A percentile compares a stretch with the other conserved stretches of the same genome.
These are phyloP conservation scores for Tipula helvola DNA, from an alignment of 2,888 invertebrate genomes.

Conservation along the genomic window DNA sequence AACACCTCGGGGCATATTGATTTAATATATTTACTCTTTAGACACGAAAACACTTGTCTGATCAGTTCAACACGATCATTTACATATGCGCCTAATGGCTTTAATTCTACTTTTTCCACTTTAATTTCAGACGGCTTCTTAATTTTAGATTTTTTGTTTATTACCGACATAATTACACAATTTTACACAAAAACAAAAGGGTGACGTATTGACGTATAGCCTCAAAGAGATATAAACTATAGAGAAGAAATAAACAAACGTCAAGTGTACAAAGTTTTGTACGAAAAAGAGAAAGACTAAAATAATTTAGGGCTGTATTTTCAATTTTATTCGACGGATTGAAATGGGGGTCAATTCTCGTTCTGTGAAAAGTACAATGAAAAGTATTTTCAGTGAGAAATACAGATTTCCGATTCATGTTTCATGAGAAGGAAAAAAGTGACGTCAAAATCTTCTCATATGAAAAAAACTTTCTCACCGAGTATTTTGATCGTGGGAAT, in stretches of 20 bases:
- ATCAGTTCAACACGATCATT: constrained; percentile 47
- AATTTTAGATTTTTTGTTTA: constrained; percentile 21
- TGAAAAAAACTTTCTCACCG: too few species aligned
- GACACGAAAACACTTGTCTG: constrained; percentile 44
- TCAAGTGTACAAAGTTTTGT: too few species aligned
- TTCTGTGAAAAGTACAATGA: too few species aligned
- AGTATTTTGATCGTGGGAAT: too few species aligned
- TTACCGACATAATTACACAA: not conserved
- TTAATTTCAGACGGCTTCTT: constrained; percentile 24
- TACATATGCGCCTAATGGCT: constrained; percentile 42
- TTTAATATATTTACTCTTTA: constrained; percentile 43
- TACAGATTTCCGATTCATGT: too few species aligned
- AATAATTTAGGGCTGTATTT: too few species aligned
- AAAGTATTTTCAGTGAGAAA: too few species aligned
- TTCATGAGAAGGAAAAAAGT: too few species aligned
- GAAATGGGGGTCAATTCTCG: too few species aligned
- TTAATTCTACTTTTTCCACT: constrained; percentile 36
- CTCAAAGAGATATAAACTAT: not conserved
- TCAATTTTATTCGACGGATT: too few species aligned
- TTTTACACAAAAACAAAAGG: not conserved
- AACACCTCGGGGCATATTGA: constrained; percentile 43
- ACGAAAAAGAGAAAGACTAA: too few species aligned
- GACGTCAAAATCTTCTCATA: too few species aligned
- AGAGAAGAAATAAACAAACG: not conserved
- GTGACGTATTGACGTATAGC: not conserved